Base-by-base conservation (phyloP, 2,113 vertebrate species). In the Colius striatus region DNA sequence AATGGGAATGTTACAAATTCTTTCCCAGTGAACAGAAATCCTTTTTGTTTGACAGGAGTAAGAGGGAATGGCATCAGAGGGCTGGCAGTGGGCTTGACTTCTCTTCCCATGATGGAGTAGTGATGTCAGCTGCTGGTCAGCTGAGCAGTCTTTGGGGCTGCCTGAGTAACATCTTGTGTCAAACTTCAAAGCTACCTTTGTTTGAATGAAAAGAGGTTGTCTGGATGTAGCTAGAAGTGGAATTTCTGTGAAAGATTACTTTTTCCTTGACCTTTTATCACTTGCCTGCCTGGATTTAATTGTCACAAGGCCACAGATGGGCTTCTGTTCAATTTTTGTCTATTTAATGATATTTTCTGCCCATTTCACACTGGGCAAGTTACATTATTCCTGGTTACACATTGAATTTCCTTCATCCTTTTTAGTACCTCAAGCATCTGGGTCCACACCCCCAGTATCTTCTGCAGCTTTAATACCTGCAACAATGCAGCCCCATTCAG, bases 391-490 rank as follows among this genome's bases (percentile, higher is more conserved):
- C 1, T 1, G n/a, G 15, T 38, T 50, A 13, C 11, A 10, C 23
- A 21, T 30, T 84, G 18, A 34, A 6, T 97, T 94, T 74, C 43
- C 73, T 60, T 79, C 38, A 86, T 97, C 72, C 58, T 38, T 96
- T 75, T 62, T 95, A 99, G 98, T 94, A 58, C 94, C 98, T 97
- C 98, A 97, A 15, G 94, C 97, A 47, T 86, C 98, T 89, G 95
- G 96, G 65, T 85, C 97, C 26, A 89, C 97, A 47, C 92, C 98
- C 36, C 92, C 97, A 1, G 87, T 96, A 45, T 85, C 98, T 15
- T 97, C 98, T 48, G 89, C 99, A 76, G 98, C 98, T 93, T 96
- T 99, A 92, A 96, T 99, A 77, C 98, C 99, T 95, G 78, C 98
- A 17, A 85, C 98, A 0, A 90, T 98, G 12, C 97, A 97, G 19